Conservation (phyloP, 1,140 invertebrate genomes). For the Polypedilum vanderplanki region DNA sequence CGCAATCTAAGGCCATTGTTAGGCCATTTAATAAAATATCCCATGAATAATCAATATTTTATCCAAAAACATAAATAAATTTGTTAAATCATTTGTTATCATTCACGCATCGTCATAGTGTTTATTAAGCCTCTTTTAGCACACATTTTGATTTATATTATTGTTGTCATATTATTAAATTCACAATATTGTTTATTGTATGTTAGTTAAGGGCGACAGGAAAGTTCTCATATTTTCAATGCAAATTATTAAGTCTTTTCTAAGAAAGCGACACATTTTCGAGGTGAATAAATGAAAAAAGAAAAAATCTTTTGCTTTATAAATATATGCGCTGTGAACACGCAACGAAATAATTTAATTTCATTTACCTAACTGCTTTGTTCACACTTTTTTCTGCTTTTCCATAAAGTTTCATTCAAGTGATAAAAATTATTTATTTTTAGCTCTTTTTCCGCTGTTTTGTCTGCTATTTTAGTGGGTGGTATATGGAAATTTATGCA, state of each 20-base stretch:
- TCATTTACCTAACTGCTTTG: conserved; percentile 20
- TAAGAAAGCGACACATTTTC: no score
- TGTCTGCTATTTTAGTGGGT: neutral
- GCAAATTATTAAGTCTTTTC: conserved; percentile 9
- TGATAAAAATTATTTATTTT: neutral
- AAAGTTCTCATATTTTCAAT: conserved; percentile 11
- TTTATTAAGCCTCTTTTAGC: no score
- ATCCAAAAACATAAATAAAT: neutral
- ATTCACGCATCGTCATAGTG: conserved; percentile 1
- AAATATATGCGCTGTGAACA: conserved; percentile 8
- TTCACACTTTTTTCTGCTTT: conserved; percentile 1
- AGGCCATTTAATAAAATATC: no score
- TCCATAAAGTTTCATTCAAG: neutral
- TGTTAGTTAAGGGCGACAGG: neutral
- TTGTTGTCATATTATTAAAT: neutral
- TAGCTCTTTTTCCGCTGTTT: neutral
- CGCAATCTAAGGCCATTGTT: no score
- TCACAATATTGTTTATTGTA: neutral
- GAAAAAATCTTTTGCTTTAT: neutral
- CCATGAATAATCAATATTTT: neutral
- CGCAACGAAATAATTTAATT: conserved; percentile 28
- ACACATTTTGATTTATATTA: neutral
- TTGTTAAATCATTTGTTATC: conserved; percentile 19
- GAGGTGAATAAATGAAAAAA: neutral
- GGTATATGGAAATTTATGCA: neutral